Evolutionary conservation across 1,140 invertebrate species (phyloP).

Genomic region (Drosophila lowei): DNA sequence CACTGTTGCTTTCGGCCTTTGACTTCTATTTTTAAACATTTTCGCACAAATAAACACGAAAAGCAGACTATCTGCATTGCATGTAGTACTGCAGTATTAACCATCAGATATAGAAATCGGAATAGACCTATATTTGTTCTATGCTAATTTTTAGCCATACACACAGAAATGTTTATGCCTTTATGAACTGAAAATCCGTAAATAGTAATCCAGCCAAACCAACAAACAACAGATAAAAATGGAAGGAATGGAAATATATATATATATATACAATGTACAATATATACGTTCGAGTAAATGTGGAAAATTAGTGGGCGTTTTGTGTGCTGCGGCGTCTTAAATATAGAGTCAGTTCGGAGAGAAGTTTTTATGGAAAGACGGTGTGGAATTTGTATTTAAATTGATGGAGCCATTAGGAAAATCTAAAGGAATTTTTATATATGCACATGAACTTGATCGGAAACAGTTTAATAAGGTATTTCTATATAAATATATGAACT

Average conservation of each 20-base stretch:
- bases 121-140: constrained; percentile 42
- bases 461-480: constrained; percentile 10
- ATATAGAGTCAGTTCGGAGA: constrained; percentile 13
- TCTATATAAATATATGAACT: neutral
- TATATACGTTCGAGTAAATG: constrained; percentile 1
- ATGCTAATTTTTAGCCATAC: constrained; percentile 42
- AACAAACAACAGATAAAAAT: constrained; percentile 1
- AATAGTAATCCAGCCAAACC: constrained; percentile 45
- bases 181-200: constrained; percentile 28
- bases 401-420: constrained; percentile 29
- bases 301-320: neutral
- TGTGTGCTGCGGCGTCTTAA: constrained; percentile 21
- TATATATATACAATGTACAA: constrained; percentile 17
- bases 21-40: constrained; percentile 66
- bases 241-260: constrained; percentile 32
- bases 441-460: constrained; percentile 15
- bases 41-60: constrained; percentile 35
- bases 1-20: constrained; percentile 38
- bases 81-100: constrained; percentile 47
- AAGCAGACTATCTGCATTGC: constrained; percentile 44
- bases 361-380: constrained; percentile 38
- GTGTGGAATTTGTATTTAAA: constrained; percentile 35
- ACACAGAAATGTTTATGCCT: constrained; percentile 43
- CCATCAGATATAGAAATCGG: constrained; percentile 39
- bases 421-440: constrained; percentile 27